These are phyloP conservation scores for Sander vitreus DNA, from an alignment of 2,113 vertebrate genomes.

Conservation along the genomic window DNA sequence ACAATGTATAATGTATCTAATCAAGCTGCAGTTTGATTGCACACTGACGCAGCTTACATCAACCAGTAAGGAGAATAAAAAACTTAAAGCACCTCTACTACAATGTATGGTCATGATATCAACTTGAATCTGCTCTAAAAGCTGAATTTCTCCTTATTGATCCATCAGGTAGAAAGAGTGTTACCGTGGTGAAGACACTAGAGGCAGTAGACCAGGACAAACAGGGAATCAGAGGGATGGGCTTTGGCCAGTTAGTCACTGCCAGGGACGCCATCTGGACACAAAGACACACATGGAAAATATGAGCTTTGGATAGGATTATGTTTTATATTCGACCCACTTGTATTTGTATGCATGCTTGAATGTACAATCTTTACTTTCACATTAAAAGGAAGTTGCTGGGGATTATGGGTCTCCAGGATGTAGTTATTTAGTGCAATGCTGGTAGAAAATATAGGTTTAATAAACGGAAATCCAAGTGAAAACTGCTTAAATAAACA, in stretches of 20 bases:
- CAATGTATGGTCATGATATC: background rate
- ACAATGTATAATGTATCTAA: too few species aligned
- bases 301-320: background rate
- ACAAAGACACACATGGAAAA: slow-evolving; percentile 29
- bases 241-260: slow-evolving; percentile 97
- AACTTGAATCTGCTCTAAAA: background rate
- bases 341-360: background rate
- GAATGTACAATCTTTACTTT: background rate
- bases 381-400: background rate
- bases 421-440: background rate
- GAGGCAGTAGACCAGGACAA: slow-evolving; percentile 99
- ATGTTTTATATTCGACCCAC: background rate
- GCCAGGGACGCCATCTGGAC: slow-evolving; percentile 98
- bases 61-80: background rate
- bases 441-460: too few species aligned
- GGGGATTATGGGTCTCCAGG: background rate
- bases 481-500: background rate
- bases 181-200: slow-evolving; percentile 97
- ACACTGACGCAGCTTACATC: background rate
- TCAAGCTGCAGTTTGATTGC: background rate
- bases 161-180: background rate
- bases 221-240: slow-evolving; percentile 95
- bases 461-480: background rate
- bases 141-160: background rate
- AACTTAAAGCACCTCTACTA: background rate